Base-by-base conservation (phyloP, 2,888 invertebrate species). In the Lasioglossum oenotherae region DNA sequence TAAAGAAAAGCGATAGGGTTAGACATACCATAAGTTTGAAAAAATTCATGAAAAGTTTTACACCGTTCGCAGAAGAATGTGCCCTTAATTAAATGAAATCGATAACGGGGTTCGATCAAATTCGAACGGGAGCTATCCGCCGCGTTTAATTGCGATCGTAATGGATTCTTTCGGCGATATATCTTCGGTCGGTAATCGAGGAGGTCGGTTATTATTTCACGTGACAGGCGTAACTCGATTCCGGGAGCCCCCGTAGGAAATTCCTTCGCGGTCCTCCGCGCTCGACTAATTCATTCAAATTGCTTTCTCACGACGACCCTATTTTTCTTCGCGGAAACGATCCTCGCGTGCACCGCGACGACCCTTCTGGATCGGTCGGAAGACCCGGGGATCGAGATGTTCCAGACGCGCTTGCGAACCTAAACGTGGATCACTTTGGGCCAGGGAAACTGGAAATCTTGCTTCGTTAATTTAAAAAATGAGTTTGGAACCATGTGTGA, bases 201-300 rank as follows among this genome's bases (percentile, higher is more conserved):
- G 46, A 46, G 71, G 74, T 75, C 79, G 73, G 57, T 83, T 79
- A 85, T 83, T 71, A 71, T 85, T 80, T 76, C 67, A 67, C 79
- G 72, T 64, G 83, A 79, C 83, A 46, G 57, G 8, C 83, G 78
- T 78, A 72, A 72, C 78, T 75, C 71, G 78, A 75, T 64, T 64
- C 83, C 27, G 49, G 10, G 16, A 46, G 6, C 38, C 41, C 38
- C 35, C 12, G 19, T 60, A 46, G 57, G 46, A 44, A 53, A 67
- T 53, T 27, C 81, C 23, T 44, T 10, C 73, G 77, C 19, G 71
- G 72, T 64, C 64, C 64, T 27, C 44, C 64, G 76, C 57, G 74
- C 44, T 49, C 78, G 49, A 71, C 60, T 84, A 82, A 83, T 84
- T 84, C 84, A 78, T 84, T 82, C 60, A 78, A 78, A 84, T 83